These are phyloP conservation scores for Tenodera sinensis DNA, from an alignment of 2,888 invertebrate genomes.

Conservation along the genomic window DNA sequence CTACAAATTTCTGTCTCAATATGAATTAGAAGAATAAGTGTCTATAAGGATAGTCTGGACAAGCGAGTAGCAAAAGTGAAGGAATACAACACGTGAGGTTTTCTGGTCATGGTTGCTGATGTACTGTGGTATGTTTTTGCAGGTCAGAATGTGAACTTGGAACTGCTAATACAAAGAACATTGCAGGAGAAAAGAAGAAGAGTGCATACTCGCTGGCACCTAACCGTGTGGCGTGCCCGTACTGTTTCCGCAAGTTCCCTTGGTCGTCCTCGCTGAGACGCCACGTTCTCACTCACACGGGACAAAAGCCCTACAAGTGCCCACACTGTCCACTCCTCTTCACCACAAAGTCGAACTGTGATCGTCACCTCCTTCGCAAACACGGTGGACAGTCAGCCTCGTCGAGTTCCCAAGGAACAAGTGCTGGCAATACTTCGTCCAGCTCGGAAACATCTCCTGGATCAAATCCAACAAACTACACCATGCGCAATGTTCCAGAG, in stretches of 20 bases:
- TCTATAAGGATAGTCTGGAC: too few relatives aligned
- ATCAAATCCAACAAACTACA: conserved; percentile 43
- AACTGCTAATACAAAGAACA: conserved; percentile 40
- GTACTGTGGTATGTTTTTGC: conserved; percentile 37
- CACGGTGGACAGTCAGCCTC: conserved; percentile 54
- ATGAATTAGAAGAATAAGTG: too few relatives aligned
- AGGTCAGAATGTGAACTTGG: conserved; percentile 62
- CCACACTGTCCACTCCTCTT: conserved; percentile 89
- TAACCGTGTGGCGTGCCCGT: conserved; percentile 89
- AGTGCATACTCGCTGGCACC: conserved; percentile 95
- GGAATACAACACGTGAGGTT: too few relatives aligned
- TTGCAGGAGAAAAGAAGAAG: conserved; percentile 64
- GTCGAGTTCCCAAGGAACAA: background rate
- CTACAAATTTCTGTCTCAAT: too few relatives aligned
- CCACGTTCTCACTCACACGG: conserved; percentile 92
- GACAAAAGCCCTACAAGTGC: conserved; percentile 93
- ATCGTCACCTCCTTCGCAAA: conserved; percentile 86
- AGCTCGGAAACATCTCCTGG: conserved; percentile 44
- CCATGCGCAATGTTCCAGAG: conserved; percentile 68
- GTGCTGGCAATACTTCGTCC: background rate
- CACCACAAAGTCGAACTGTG: conserved; percentile 96
- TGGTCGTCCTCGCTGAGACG: conserved; percentile 95
- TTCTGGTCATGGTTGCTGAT: too few relatives aligned
- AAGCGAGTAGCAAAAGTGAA: too few relatives aligned
- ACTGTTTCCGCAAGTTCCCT: conserved; percentile 90